Evolutionary conservation across 2,888 invertebrate genomes (phyloP).

Genomic region (Cheilosia scutellata): DNA sequence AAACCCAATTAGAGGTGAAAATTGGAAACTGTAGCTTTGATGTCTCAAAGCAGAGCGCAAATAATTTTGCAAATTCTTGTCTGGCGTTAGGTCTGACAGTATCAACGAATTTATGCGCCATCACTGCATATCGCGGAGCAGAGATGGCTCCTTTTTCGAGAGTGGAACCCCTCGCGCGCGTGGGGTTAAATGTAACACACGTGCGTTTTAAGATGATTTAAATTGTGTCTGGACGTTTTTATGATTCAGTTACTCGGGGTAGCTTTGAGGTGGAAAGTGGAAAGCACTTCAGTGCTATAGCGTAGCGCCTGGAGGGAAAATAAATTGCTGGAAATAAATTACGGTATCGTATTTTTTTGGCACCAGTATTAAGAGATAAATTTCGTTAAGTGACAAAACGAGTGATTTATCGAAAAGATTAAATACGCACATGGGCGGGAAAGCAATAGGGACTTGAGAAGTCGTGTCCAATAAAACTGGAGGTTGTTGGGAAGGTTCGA

Average conservation of each 20-base stretch:
- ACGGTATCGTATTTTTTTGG: constrained; percentile 31
- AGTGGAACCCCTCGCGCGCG: not conserved
- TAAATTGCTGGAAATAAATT: constrained; percentile 49
- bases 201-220: constrained; percentile 71
- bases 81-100: not conserved
- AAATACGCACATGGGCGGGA: constrained; percentile 3
- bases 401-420: constrained; percentile 46
- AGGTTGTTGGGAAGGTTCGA: not conserved
- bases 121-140: not conserved
- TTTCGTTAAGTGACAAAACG: constrained; percentile 51
- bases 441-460: not conserved
- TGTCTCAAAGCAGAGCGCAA: constrained; percentile 33
- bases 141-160: not conserved
- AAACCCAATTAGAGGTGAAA: constrained; percentile 65
- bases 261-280: constrained; percentile 21
- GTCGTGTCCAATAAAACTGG: not conserved
- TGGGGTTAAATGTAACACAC: constrained; percentile 48
- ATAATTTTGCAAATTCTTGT: constrained; percentile 6
- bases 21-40: constrained; percentile 52
- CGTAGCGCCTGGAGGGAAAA: not conserved
- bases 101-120: constrained; percentile 51
- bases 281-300: constrained; percentile 6
- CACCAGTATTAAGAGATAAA: constrained; percentile 42
- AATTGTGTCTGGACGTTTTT: constrained; percentile 60
- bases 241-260: constrained; percentile 22